Evolutionary conservation across 2,888 invertebrate genomes (phyloP), one percentile per base, ranked within the genome.

Genomic region (Callyntrura sp.): DNA sequence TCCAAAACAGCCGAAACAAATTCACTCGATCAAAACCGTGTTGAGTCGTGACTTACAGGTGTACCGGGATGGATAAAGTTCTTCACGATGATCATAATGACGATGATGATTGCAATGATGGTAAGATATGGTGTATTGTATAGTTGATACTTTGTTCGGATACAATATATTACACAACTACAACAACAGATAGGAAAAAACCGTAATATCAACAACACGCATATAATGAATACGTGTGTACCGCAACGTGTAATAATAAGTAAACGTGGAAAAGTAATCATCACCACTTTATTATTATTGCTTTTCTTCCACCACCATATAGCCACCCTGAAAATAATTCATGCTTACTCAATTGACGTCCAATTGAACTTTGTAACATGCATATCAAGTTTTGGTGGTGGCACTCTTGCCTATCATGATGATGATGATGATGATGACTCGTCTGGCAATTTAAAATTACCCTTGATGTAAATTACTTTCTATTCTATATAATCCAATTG

Each of bases 1-100:
- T 45, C 60, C 45, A 57, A 88, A 57, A 83, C 81, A 25, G 45
- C 48, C 79, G 51, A 35, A 65, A 68, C 55, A 65, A 78, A 86
- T 73, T 76, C 65, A 65, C 70, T 73, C 76, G 83, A 91, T 91
- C 88, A 81, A 91, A 85, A 90, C 90, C 91, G 88, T 91, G 91
- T 91, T 79, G 90, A 87, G 83, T 91, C 91, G 91, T 91, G 91
- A 91, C 91, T 70, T 81, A 90, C 89, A 91, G 91, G 91, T 91
- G 91, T 91, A 89, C 85, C 89, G 88, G 62, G 76, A 83, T 70
- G 68, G 62, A 79, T 48, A 48, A 28, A 82, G 12, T 45, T 48
- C n/a, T 48, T 23, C 48, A 81, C 51, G 65, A 81, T 43, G 35
- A 82, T 70, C 48, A 57, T 81, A 81, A 78, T 82, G 23, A 51